Conservation (phyloP, 2,888 invertebrate species). For the Byasa hedistus region DNA sequence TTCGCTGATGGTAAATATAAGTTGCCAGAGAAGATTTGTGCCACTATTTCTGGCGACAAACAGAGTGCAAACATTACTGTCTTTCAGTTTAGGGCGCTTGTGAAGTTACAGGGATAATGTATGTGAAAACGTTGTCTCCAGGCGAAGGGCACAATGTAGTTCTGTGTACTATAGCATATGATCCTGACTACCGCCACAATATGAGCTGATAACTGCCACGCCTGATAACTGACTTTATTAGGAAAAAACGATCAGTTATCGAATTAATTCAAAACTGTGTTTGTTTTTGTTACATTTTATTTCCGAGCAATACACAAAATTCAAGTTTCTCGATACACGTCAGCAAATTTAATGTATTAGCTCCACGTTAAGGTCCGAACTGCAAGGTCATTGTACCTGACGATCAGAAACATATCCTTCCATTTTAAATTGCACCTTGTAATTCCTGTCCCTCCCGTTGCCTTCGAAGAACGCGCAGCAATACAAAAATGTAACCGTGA, state of each 20-base stretch:
- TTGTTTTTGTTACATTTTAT: conserved; percentile 10
- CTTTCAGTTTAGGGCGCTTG: too few relatives aligned
- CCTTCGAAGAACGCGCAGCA: conserved; percentile 57
- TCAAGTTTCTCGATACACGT: conserved; percentile 20
- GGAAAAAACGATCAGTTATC: not conserved
- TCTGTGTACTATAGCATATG: too few relatives aligned
- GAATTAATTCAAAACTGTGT: not conserved
- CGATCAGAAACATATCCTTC: conserved; percentile 49
- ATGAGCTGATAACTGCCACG: too few relatives aligned
- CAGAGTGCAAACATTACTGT: too few relatives aligned
- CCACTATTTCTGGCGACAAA: too few relatives aligned
- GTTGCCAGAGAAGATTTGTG: too few relatives aligned
- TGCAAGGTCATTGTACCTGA: conserved; percentile 51
- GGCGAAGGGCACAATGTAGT: too few relatives aligned
- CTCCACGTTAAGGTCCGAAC: conserved; percentile 34
- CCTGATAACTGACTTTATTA: not conserved
- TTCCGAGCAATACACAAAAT: conserved; percentile 8
- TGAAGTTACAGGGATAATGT: too few relatives aligned
- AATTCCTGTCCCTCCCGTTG: conserved; percentile 54
- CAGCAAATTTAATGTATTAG: conserved; percentile 35
- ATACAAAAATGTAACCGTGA: conserved; percentile 42
- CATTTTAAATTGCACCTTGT: conserved; percentile 54
- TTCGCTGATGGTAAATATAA: too few relatives aligned
- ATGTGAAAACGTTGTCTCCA: too few relatives aligned
- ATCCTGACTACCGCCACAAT: too few relatives aligned